phyloP scores from a whole-genome alignment of 2,888 invertebrate genomes.

The Liposcelis brunnea region DNA sequence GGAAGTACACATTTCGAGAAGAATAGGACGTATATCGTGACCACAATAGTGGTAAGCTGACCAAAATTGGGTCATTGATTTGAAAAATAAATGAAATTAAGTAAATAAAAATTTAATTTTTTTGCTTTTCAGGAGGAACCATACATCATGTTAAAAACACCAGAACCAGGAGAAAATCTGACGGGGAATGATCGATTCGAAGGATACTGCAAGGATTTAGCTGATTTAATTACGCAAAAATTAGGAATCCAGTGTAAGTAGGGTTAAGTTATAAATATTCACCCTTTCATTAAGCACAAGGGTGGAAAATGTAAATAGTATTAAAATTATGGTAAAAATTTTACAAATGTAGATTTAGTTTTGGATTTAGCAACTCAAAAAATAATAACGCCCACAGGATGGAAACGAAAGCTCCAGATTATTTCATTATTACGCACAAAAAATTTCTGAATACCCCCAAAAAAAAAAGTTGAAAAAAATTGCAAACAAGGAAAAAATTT shows the following conservation, averaged over 20 bases:
- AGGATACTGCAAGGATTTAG: conserved; percentile 85
- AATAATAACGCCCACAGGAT: not conserved
- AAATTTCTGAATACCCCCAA: too few relatives aligned
- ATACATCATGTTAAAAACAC: conserved; percentile 60
- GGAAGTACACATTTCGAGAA: conserved; percentile 49
- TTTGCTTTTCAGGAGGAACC: conserved; percentile 53
- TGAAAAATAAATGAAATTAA: not conserved
- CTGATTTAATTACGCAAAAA: conserved; percentile 60
- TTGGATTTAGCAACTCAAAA: not conserved
- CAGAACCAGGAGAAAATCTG: conserved; percentile 41
- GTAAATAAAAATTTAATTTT: conserved; percentile 9
- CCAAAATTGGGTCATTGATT: not conserved
- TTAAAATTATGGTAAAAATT: too few relatives aligned
- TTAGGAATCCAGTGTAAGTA: conserved; percentile 72
- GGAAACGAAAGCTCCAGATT: too few relatives aligned
- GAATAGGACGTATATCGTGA: conserved; percentile 75
- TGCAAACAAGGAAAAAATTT: too few relatives aligned
- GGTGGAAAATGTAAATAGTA: too few relatives aligned
- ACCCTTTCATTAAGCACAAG: too few relatives aligned
- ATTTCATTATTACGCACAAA: too few relatives aligned
- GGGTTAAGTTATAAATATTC: too few relatives aligned
- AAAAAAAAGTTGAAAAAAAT: too few relatives aligned
- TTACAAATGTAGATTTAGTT: too few relatives aligned
- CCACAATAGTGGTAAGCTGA: conserved; percentile 51
- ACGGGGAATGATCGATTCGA: conserved; percentile 63